Conservation (phyloP, 2,113 vertebrate species). For the Bothrops jararaca region DNA sequence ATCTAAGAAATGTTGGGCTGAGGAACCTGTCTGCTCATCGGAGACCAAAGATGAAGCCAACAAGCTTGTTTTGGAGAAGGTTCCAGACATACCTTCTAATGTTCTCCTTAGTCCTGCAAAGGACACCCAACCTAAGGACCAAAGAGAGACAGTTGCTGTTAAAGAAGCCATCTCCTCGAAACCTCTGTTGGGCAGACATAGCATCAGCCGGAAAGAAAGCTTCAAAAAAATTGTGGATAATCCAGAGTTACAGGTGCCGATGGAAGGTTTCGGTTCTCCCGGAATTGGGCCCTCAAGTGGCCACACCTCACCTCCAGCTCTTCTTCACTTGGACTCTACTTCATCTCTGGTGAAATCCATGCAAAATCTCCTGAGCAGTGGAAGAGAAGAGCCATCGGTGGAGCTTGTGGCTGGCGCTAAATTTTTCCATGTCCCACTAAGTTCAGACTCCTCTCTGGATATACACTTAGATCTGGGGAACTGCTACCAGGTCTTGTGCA, state of each 20-base stretch:
- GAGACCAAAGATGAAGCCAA: fast-evolving
- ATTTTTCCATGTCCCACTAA: conserved; percentile 55
- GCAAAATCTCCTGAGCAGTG: neutral
- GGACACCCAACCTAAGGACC: neutral
- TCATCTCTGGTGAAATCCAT: conserved; percentile 20
- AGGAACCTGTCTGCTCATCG: fast-evolving
- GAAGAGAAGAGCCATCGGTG: conserved; percentile 2
- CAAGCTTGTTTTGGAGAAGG: no score
- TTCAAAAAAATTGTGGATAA: conserved; percentile 71
- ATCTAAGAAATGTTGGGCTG: fast-evolving
- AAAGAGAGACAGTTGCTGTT: fast-evolving
- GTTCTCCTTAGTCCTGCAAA: fast-evolving
- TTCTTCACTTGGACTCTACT: conserved; percentile 4
- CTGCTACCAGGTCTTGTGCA: conserved; percentile 77
- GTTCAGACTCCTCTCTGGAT: conserved; percentile 52
- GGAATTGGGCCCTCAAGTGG: neutral
- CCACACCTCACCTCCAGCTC: neutral
- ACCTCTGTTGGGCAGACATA: fast-evolving
- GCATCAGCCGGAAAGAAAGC: conserved; percentile 67
- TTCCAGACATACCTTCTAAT: fast-evolving
- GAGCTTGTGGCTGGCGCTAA: conserved; percentile 54
- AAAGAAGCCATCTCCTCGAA: fast-evolving
- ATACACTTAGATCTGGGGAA: conserved; percentile 83
- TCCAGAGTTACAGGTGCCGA: conserved; percentile 68
- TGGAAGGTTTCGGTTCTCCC: conserved; percentile 1